Evolutionary conservation across 2,113 vertebrate species (phyloP), one percentile per base, ranked within the genome.

Genomic region (Clupea harengus): DNA sequence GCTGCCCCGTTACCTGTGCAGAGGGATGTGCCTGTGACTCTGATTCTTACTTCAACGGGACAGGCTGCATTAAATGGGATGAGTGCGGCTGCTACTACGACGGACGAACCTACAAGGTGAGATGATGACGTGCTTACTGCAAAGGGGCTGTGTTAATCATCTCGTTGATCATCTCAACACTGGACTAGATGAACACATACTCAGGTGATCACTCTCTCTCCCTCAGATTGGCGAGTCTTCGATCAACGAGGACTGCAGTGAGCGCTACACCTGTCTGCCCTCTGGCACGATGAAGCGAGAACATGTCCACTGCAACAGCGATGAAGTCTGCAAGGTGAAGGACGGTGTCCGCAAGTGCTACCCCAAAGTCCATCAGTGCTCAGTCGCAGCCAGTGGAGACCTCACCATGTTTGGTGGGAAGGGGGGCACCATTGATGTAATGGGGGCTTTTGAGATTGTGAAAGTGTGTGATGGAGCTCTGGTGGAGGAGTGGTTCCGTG

Each of bases 21-120:
- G 96, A 97, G 84, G 96, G 96, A 17, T 97, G 96, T 47, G 81
- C 90, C 4, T 97, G 96, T 13, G 22, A 95, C 1, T 0, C 91
- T 0, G 92, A 90, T 0, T 94, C 81, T 84, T 44, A 88, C 86
- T 92, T 85, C 0, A 90, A 95, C 0, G 94, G 95, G 0, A 84
- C 90, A 0, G 7, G 57, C 64, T 97, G 96, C 0, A 39, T 96
- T 52, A 82, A 91, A 2, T 0, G 85, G 82, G 89, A 94, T 1
- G 1, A 92, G 0, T 97, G 96, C 0, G 93, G 95, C 17, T 97
- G 96, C 64, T 96, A 94, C n/a, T 85, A 84, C 32, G 18, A 94
- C 0, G 95, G 95, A 0, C 20, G 2, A 0, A 96, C 95, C n/a
- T 96, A 94, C 9, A 91, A 93, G 91, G 64, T 72, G 10, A 72